Conservation (phyloP, 2,113 vertebrate genomes). For the Crotalus tigris region DNA sequence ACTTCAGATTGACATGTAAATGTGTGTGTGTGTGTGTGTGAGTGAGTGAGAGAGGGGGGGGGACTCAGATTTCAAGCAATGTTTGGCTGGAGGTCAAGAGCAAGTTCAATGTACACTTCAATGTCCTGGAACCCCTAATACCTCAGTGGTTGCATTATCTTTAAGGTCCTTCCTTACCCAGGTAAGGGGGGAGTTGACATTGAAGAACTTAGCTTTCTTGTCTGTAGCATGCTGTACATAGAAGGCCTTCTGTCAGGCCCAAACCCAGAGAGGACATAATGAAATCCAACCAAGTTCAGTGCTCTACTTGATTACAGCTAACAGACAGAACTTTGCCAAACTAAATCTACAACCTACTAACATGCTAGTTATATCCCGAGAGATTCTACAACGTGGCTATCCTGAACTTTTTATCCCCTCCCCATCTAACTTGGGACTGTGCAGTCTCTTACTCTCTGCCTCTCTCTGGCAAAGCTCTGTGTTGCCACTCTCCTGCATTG, state of each 20-base stretch:
- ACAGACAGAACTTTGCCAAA: not conserved
- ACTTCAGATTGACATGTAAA: not conserved
- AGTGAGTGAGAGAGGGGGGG: no score
- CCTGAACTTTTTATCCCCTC: not conserved
- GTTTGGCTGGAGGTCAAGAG: not conserved
- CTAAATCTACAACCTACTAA: not conserved
- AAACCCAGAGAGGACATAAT: not conserved
- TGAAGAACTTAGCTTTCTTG: not conserved
- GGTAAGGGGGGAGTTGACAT: no score
- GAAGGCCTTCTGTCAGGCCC: not conserved
- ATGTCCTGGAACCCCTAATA: not conserved
- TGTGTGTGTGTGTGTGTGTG: no score
- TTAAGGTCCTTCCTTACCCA: not conserved
- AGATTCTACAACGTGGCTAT: not conserved
- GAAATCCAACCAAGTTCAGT: not conserved
- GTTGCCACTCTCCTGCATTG: not conserved
- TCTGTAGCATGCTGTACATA: not conserved
- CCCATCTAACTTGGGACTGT: not conserved
- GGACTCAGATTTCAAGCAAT: not conserved
- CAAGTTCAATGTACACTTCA: not conserved
- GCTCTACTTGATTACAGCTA: not conserved
- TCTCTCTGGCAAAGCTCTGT: not conserved
- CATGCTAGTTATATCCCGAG: not conserved
- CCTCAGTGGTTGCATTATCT: not conserved
- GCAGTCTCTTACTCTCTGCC: not conserved